Conservation (phyloP, 2,113 vertebrate species). For the Zosterops pallidus region DNA sequence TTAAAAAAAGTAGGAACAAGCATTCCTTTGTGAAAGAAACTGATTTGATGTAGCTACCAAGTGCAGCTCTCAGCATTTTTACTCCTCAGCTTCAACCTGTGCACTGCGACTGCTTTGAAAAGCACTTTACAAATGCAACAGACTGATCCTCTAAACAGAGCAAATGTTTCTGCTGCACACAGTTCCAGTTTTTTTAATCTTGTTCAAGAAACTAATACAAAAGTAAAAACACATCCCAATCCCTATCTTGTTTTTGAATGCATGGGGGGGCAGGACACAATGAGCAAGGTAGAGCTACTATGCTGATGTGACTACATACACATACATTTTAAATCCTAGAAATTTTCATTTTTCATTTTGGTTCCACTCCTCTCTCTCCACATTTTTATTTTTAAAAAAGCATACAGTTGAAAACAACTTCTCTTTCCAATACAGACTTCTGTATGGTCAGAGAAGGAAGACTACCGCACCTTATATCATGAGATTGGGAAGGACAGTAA, state of each 20-base stretch:
- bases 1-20: neutral
- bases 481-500: neutral
- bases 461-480: neutral
- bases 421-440: neutral
- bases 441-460: neutral
- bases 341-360: neutral
- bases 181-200: neutral
- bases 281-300: neutral
- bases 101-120: neutral
- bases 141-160: neutral
- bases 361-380: neutral
- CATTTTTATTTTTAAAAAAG: neutral
- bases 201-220: neutral
- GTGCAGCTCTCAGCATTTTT: neutral
- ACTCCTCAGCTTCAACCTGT: neutral
- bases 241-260: neutral
- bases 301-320: neutral
- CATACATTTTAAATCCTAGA: neutral
- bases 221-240: neutral
- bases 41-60: neutral
- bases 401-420: neutral
- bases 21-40: neutral
- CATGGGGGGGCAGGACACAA: fast-evolving
- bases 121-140: neutral
- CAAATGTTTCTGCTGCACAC: neutral